Conservation (phyloP, 2,888 invertebrate species). For the Drosophila subquinaria region DNA sequence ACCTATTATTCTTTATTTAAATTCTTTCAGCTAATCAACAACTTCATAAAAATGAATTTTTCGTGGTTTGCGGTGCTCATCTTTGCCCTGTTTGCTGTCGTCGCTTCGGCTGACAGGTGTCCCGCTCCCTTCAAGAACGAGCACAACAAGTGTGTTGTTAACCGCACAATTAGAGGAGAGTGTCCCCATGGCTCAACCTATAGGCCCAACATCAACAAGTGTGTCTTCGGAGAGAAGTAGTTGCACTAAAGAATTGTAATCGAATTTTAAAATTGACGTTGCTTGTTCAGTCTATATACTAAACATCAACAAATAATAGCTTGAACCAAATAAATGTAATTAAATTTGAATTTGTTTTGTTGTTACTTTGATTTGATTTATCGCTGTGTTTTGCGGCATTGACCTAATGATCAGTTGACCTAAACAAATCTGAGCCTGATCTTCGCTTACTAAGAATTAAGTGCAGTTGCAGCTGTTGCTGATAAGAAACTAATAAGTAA, state of each 20-base stretch:
- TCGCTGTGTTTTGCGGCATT: conserved; percentile 17
- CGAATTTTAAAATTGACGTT: conserved; percentile 19
- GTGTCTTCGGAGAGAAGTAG: conserved; percentile 63
- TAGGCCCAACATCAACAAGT: conserved; percentile 75
- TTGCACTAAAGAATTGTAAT: conserved; percentile 17
- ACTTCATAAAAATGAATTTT: conserved; percentile 74
- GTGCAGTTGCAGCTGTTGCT: conserved; percentile 34
- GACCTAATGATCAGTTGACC: conserved; percentile 42
- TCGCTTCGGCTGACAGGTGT: conserved; percentile 69
- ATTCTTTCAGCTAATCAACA: conserved; percentile 9
- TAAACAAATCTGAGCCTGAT: neutral
- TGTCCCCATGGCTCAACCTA: conserved; percentile 80
- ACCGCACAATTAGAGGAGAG: conserved; percentile 81
- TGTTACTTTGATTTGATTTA: conserved; percentile 28
- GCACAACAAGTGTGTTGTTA: conserved; percentile 57
- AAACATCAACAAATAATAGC: conserved; percentile 63
- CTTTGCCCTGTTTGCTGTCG: conserved; percentile 73
- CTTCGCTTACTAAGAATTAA: conserved; percentile 20
- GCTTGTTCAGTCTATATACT: conserved; percentile 67
- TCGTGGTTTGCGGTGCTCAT: conserved; percentile 73
- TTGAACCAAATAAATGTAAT: conserved; percentile 24
- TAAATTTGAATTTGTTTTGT: conserved; percentile 17
- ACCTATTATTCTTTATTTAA: neutral
- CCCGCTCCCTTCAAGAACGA: conserved; percentile 64
- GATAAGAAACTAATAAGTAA: neutral